Base-by-base conservation (phyloP, 2,888 invertebrate genomes). In the Cheilosia impressa region DNA sequence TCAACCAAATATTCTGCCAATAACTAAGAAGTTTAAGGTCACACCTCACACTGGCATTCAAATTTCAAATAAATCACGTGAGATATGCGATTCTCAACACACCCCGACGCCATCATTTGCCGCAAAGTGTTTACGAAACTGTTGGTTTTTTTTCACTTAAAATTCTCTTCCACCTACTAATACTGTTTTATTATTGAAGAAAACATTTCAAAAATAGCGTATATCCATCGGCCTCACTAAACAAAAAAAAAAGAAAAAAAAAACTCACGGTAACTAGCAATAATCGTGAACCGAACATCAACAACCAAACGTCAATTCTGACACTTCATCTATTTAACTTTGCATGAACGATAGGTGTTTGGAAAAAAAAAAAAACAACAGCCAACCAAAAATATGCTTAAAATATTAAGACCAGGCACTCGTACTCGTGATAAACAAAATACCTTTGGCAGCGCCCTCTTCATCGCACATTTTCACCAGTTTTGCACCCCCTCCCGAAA, bases 381-480 rank as follows among this genome's bases (percentile, higher is more conserved):
- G 58, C 65, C 69, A 47, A 47, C 3, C 47, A 47, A 13, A 68
- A 55, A 43, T 19, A 69, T 58, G 41, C 53, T 45, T n/a, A 52
- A 19, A 43, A 58, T 57, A 58, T 72, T 55, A 66, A 47, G 22
- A 80, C 47, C 72, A 65, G 27, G 58, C 77, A 62, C 73, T 53
- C 58, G 58, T n/a, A 62, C 63, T 53, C 58, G 58, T n/a, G 52
- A 63, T 68, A 77, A 81, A 77, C 62, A 81, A 63, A 27, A 65
- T 85, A 85, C 81, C 85, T 85, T 76, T 43, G 31, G 62, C 41
- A 47, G 76, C 22, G 63, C 45, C 53, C 52, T 85, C 76, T 31
- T 85, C 81, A 43, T 85, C 85, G 52, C 85, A 72, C 85, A 85
- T 85, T 57, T 53, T 66, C n/a, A 2, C 13, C 38, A 38, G 13